Conservation (phyloP, 2,113 vertebrate genomes). For the Salvator merianae region DNA sequence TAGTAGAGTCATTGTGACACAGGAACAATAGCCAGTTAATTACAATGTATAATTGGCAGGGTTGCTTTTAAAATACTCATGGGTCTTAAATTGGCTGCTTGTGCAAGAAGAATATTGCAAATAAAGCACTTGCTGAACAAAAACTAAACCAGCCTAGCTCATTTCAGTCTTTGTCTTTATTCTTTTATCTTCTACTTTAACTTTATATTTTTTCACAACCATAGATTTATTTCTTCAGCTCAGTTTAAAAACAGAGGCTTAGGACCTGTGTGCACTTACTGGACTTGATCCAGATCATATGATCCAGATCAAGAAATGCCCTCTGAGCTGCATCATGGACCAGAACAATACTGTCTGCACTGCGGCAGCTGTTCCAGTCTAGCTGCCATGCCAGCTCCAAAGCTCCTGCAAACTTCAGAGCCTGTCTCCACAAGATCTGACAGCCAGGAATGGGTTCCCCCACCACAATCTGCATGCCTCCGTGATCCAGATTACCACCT, state of each 20-base stretch:
- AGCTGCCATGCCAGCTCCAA: no score
- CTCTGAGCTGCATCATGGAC: no score
- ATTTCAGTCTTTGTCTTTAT: neutral
- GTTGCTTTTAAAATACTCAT: conserved; percentile 22
- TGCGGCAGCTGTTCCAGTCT: no score
- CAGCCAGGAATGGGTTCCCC: no score
- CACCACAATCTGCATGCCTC: no score
- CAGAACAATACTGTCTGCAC: no score
- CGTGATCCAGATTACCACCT: no score
- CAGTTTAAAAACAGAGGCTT: neutral
- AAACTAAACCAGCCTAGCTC: neutral
- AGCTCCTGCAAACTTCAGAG: no score
- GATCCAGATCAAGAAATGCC: no score
- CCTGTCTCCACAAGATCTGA: no score
- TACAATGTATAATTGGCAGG: conserved; percentile 20
- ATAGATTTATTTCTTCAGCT: neutral
- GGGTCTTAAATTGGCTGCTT: conserved; percentile 22
- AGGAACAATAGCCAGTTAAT: conserved; percentile 35
- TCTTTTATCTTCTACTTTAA: neutral
- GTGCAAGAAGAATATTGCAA: neutral
- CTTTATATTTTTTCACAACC: neutral
- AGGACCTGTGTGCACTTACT: no score
- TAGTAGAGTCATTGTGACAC: conserved; percentile 26
- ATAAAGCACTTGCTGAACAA: conserved; percentile 1
- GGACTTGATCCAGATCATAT: no score